Percentiles rank a stretch among this genome's conserved stretches.
These are phyloP conservation scores for Julus scandinavius DNA, from an alignment of 2,888 invertebrate species.

Conservation along the genomic window DNA sequence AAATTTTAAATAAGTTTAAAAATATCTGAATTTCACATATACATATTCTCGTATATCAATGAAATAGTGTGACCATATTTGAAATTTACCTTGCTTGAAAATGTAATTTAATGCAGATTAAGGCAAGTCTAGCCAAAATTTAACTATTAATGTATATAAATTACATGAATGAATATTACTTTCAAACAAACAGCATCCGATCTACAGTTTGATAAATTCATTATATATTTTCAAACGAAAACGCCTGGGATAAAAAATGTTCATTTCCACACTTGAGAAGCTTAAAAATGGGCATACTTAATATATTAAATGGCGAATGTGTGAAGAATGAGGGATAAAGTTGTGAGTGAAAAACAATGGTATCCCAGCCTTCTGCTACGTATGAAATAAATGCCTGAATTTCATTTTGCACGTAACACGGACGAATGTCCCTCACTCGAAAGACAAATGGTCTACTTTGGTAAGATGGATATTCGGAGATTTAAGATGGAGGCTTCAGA, in stretches of 20 bases:
- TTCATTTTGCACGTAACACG: conserved; percentile 45
- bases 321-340: conserved; percentile 21
- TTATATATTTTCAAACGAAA: neutral
- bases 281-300: neutral
- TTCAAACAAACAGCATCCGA: too few relatives aligned
- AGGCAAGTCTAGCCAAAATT: too few relatives aligned
- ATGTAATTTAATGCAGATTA: too few relatives aligned
- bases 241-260: neutral
- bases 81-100: too few relatives aligned
- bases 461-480: conserved; percentile 46
- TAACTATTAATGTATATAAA: too few relatives aligned
- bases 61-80: too few relatives aligned
- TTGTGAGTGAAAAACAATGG: neutral
- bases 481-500: conserved; percentile 40
- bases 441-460: conserved; percentile 52
- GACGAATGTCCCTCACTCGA: conserved; percentile 39
- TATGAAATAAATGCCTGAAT: conserved; percentile 31
- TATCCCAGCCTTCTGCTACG: neutral
- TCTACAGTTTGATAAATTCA: too few relatives aligned
- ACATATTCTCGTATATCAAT: too few relatives aligned
- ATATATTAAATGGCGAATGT: conserved; percentile 43
- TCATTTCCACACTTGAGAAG: neutral
- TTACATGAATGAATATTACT: too few relatives aligned
- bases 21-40: too few relatives aligned
- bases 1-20: too few relatives aligned